A percentile compares a stretch with the other conserved stretches of the same genome.
These are phyloP conservation scores for Xylocampa areola DNA, from an alignment of 2,888 invertebrate species.

Conservation along the genomic window DNA sequence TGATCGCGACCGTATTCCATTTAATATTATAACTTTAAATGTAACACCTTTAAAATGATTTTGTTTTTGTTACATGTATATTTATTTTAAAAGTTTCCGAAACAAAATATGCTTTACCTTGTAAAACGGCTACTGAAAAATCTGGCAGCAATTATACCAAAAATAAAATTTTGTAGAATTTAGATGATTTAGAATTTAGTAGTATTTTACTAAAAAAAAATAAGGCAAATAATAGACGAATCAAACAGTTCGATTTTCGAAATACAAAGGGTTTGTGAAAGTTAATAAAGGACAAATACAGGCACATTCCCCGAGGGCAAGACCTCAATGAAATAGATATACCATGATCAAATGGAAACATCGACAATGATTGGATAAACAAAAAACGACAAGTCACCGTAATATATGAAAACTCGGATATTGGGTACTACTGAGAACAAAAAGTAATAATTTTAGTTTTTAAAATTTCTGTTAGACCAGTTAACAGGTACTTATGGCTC, in stretches of 20 bases:
- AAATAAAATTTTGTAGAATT: no score
- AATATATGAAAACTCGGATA: slow-evolving; percentile 39
- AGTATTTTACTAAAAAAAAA: slow-evolving; percentile 8
- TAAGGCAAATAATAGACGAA: slow-evolving; percentile 17
- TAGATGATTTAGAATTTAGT: no score
- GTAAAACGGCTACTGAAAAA: slow-evolving; percentile 3
- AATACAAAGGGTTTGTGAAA: slow-evolving; percentile 50
- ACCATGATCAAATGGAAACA: slow-evolving; percentile 40
- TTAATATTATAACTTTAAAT: no score
- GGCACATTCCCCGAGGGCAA: slow-evolving; percentile 56
- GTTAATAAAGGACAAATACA: slow-evolving; percentile 58
- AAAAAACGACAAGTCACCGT: slow-evolving; percentile 48
- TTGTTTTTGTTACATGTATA: no score
- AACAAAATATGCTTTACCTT: no score
- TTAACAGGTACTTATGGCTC: no score
- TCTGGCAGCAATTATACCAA: slow-evolving; percentile 11
- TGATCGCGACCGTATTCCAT: no score
- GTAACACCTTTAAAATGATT: no score
- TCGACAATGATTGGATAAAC: slow-evolving; percentile 53
- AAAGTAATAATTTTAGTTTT: slow-evolving; percentile 9
- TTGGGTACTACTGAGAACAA: slow-evolving; percentile 11
- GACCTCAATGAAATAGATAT: slow-evolving; percentile 47
- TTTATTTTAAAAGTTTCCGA: no score
- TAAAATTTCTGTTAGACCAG: no score
- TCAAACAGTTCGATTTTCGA: slow-evolving; percentile 18